These are phyloP conservation scores for Eptesicus fuscus DNA, from an alignment of 2,113 vertebrate genomes.

Conservation along the genomic window DNA sequence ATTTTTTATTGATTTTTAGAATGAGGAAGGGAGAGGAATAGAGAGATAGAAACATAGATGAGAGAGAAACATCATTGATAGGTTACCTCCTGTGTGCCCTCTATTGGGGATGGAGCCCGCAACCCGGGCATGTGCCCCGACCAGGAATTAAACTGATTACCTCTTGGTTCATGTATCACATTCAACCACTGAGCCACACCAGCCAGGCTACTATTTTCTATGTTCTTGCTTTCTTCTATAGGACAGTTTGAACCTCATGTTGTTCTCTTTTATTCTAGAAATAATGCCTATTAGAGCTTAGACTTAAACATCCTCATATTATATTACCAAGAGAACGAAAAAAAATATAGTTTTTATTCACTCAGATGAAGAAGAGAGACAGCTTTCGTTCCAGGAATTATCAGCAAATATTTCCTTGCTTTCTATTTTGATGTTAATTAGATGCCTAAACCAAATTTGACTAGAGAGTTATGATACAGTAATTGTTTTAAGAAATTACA, in stretches of 20 bases:
- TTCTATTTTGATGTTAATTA: background rate
- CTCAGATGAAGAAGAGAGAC: background rate
- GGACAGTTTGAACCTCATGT: background rate
- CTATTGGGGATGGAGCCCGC: no score
- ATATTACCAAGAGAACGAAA: background rate
- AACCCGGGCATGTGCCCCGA: no score
- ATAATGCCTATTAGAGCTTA: background rate
- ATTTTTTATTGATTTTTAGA: no score
- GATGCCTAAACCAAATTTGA: background rate
- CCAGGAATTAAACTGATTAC: no score
- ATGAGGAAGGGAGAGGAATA: no score
- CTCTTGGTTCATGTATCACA: no score
- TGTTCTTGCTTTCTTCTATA: background rate
- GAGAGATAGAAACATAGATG: no score
- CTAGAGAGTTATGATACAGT: background rate
- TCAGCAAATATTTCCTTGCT: background rate
- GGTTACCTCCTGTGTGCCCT: no score
- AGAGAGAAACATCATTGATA: no score
- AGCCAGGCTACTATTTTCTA: background rate
- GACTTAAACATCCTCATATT: background rate
- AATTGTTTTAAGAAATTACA: background rate
- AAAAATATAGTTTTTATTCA: background rate
- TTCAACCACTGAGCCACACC: no score
- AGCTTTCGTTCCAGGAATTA: background rate
- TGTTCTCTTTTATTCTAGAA: background rate